Evolutionary conservation across 2,797 vertebrate genomes (phyloP).

Genomic region (Anomalospiza imberbis): DNA sequence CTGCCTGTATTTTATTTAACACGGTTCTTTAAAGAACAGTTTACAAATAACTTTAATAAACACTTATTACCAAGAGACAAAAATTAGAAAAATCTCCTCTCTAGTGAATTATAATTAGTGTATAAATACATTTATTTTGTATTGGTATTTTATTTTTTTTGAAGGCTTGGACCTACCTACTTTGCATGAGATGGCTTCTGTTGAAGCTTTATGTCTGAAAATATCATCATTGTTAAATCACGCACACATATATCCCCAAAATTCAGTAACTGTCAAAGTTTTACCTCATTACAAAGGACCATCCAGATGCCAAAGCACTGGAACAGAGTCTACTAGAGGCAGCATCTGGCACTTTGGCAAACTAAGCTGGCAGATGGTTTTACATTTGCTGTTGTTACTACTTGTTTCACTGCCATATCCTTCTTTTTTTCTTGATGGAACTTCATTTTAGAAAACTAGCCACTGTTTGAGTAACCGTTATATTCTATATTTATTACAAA

Average conservation of each 20-base stretch:
- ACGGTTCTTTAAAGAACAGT: background rate
- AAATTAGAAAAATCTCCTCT: background rate
- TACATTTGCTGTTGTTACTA: background rate
- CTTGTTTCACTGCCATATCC: background rate
- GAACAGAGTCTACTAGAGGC: background rate
- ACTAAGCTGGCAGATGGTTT: background rate
- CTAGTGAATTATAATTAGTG: background rate
- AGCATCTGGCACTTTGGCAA: conserved; percentile 24
- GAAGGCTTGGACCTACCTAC: background rate
- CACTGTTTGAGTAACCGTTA: background rate
- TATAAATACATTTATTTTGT: background rate
- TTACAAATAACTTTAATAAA: background rate
- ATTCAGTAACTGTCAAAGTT: background rate
- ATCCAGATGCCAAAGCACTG: background rate
- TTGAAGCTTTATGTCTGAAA: background rate
- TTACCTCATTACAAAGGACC: background rate
- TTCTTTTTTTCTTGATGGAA: background rate
- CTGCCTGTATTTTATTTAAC: background rate
- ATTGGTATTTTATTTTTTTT: background rate
- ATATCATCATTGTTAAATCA: background rate
- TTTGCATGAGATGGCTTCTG: background rate
- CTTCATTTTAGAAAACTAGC: background rate
- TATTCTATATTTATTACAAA: background rate
- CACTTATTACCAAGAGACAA: background rate
- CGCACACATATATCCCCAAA: background rate